Conservation (phyloP, 1,140 invertebrate species). For the Physella acuta region DNA sequence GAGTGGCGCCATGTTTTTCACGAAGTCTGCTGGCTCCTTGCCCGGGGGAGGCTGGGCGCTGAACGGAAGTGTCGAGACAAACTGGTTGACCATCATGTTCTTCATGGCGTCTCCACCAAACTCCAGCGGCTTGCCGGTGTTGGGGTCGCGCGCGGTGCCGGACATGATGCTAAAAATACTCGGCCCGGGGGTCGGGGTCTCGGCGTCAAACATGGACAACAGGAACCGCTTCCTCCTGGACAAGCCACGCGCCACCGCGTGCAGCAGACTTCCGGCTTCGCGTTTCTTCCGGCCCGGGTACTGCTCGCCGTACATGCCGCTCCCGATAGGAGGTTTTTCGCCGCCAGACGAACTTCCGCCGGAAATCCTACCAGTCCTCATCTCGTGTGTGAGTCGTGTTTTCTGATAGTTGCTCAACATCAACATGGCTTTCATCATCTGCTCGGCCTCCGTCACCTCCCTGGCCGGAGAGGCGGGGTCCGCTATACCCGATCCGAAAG, state of each 20-base stretch:
- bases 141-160: background rate
- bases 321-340: background rate
- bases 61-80: background rate
- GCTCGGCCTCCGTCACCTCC: background rate
- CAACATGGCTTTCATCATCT: background rate
- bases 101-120: background rate
- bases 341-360: no score
- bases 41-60: background rate
- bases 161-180: background rate
- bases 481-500: background rate
- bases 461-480: background rate
- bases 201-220: background rate
- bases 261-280: background rate
- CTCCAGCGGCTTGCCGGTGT: background rate
- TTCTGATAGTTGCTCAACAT: background rate
- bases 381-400: background rate
- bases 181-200: background rate
- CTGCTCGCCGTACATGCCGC: background rate
- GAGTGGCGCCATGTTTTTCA: constrained; percentile 1
- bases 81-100: background rate
- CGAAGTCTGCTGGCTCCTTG: background rate
- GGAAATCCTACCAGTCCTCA: background rate
- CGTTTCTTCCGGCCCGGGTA: background rate
- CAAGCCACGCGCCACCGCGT: background rate
- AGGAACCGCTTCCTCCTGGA: background rate